phyloP scores from a whole-genome alignment of 2,113 vertebrate genomes.

The Gopherus evgoodei region DNA sequence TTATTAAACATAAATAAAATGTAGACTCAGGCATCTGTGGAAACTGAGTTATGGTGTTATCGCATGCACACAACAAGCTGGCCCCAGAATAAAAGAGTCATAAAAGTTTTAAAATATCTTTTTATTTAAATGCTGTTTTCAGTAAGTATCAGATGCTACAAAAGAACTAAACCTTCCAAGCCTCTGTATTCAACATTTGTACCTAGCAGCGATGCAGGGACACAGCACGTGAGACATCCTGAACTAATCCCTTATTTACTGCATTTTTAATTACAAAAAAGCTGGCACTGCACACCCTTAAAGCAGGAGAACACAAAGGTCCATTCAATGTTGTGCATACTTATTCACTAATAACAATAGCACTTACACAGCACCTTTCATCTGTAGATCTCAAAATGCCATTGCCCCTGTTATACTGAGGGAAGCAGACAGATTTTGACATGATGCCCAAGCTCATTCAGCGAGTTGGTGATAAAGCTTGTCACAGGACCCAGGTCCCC shows the following conservation, averaged over 20 bases:
- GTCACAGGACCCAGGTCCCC: not conserved
- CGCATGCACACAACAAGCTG: not conserved
- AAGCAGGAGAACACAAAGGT: not conserved
- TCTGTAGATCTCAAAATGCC: not conserved
- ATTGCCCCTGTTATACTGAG: not conserved
- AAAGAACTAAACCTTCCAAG: not conserved
- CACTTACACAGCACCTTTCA: not conserved
- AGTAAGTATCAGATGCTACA: not conserved
- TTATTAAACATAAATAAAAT: not conserved
- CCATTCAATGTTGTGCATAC: not conserved
- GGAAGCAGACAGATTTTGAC: not conserved
- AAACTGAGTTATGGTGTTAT: not conserved
- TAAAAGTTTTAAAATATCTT: not conserved
- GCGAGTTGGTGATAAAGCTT: not conserved
- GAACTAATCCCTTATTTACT: not conserved
- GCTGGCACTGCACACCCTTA: not conserved
- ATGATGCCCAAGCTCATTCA: not conserved
- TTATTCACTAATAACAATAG: not conserved
- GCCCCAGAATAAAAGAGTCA: not conserved
- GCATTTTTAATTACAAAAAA: not conserved
- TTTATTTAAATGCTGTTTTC: not conserved
- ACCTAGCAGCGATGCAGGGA: not conserved
- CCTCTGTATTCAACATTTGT: not conserved
- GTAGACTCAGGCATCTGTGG: not conserved
- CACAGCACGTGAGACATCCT: not conserved